Base-by-base conservation (phyloP, 2,888 invertebrate species). In the Gandaritis pyraliata region DNA sequence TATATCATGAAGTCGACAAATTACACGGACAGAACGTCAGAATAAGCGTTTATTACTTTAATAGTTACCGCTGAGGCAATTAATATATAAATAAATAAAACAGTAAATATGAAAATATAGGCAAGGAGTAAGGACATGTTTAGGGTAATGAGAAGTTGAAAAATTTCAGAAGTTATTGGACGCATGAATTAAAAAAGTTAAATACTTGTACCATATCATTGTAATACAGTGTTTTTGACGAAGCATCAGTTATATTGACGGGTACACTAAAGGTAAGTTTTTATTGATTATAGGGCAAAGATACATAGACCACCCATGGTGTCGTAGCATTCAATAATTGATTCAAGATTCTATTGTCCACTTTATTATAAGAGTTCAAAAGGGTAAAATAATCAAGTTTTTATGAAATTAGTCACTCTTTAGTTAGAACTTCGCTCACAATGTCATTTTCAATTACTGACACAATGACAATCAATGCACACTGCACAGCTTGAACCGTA, bases 271-370 rank as follows among this genome's bases (percentile, higher is more conserved):
- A 80, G 74, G 69, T 76, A 69, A 65, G 70, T 74, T 79, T 79
- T 82, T 78, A 82, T 82, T 85, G 78, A 82, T 82, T 82, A 83
- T 78, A 83, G 33, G 48, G 80, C 82, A 79, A 77, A 80, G 73
- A 66, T 77, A 73, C 69, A 75, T 46, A 65, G 88, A 85, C 90
- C 89, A 81, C 90, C 90, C 86, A 78, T 74, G 65, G 77, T 66
- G 77, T 70, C 66, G 67, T 70, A 73, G 68, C 73, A 60, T 67
- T 73, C 65, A 74, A 75, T 85, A 86, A 90, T 87, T 87, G 85
- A 84, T 78, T 78, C 72, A 73, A 75, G 68, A 72, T 71, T 67
- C 75, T 71, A 82, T 86, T 85, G 85, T 87, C 76, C 79, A 81
- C 70, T 67, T 68, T 72, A 68, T 59, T 76, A 75, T 72, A 74